Evolutionary conservation across 2,888 invertebrate species (phyloP), one percentile per base, ranked within the genome.

Genomic region (Pristionchus arcanus): DNA sequence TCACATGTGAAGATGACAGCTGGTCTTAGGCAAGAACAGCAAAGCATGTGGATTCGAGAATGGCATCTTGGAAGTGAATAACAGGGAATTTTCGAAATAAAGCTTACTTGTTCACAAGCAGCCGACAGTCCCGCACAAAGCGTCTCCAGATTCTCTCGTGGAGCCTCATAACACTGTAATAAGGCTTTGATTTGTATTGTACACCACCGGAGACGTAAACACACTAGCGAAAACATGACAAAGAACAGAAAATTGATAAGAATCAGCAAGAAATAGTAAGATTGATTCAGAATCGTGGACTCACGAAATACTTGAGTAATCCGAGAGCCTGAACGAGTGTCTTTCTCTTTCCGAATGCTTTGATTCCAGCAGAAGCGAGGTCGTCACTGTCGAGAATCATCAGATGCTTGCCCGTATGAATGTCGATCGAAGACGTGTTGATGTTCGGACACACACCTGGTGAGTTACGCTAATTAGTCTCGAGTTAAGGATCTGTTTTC

Each of bases 311-410:
- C 93, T 97, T 96, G 84, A 98, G 96, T 93, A 98, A 97, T 94
- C 98, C 98, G 25, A 98, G 97, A 87, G 98, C 98, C 95, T 98
- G 98, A 83, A 98, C 96, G 91, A 98, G 97, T 89, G 98, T 97
- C 95, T 98, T 98, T 95, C 98, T 98, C 95, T 98, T 98, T 19
- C 98, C 98, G 91, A 98, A 97, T 95, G 97, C 97, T 91, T 96
- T 96, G 95, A 98, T 97, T 37, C 98, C 97, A 89, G 98, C 96
- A 95, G 97, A 97, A 95, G 97, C 97, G 91, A 98, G 96, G 96
- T 98, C 98, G 95, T 98, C 97, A 87, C 97, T 97, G 90, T 97
- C 97, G 94, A 98, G 96, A 95, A 97, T 97, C 92, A 98, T 96
- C 95, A 98, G 96, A 94, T 97, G 97, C 93, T 97, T 96, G 15